Evolutionary conservation across 2,888 invertebrate genomes (phyloP).

Genomic region (Penaeus monodon): DNA sequence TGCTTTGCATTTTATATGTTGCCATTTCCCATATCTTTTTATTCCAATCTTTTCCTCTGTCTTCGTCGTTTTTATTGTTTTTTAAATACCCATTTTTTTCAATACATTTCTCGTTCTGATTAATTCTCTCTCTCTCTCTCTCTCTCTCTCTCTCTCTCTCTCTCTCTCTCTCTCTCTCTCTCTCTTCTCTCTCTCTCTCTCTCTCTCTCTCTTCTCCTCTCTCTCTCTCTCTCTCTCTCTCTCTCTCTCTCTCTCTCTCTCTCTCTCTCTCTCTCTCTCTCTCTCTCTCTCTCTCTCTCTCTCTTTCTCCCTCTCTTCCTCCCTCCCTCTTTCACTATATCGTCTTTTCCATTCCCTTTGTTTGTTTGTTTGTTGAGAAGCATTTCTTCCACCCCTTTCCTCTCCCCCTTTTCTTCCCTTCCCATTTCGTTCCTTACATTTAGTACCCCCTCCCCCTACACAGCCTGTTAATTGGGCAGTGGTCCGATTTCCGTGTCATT

Average conservation of each 20-base stretch:
- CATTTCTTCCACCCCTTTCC: background rate
- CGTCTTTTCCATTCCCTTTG: too few species aligned
- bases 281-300: too few species aligned
- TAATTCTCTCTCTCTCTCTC: background rate
- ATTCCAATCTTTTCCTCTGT: background rate
- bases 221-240: too few species aligned
- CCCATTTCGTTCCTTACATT: background rate
- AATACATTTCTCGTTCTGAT: background rate
- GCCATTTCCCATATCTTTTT: too few species aligned
- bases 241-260: too few species aligned
- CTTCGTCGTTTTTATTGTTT: background rate
- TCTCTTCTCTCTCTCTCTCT: background rate
- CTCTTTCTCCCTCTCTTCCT: too few species aligned
- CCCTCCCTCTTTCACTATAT: background rate
- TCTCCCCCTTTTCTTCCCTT: background rate
- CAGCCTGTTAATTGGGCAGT: too few species aligned
- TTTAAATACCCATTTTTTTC: background rate
- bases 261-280: too few species aligned
- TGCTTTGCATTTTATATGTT: too few species aligned
- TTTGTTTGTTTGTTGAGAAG: too few species aligned
- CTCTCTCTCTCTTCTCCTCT: background rate
- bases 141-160: background rate
- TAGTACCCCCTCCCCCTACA: background rate
- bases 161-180: background rate
- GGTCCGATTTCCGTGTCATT: too few species aligned